Conservation (phyloP, 2,797 vertebrate species). For the Trichosurus vulpecula region DNA sequence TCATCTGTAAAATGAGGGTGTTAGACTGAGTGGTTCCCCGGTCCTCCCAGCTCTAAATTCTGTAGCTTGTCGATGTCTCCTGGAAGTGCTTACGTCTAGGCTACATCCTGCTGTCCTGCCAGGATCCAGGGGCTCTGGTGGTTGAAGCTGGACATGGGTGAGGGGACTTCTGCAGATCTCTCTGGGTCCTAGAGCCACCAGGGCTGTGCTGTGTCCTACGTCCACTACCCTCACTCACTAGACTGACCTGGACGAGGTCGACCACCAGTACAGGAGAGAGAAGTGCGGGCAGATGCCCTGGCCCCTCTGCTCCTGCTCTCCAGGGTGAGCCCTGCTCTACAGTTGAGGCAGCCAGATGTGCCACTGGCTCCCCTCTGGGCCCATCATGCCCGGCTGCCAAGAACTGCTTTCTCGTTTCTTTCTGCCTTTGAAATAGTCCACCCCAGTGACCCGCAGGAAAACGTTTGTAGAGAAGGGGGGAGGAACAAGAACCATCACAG, state of each 20-base stretch:
- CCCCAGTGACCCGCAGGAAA: conserved; percentile 22
- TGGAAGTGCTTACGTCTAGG: not conserved
- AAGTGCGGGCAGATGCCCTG: not conserved
- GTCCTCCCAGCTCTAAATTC: no score
- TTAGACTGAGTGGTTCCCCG: no score
- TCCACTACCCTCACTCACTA: not conserved
- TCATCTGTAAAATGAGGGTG: not conserved
- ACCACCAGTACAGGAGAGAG: not conserved
- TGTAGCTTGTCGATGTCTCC: no score
- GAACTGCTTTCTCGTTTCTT: conserved; percentile 21
- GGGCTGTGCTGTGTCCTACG: not conserved
- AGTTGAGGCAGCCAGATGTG: conserved; percentile 1
- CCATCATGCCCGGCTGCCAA: not conserved
- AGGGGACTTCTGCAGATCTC: not conserved
- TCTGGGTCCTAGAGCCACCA: not conserved
- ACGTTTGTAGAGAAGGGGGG: conserved; percentile 47
- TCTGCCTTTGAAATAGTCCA: conserved; percentile 49
- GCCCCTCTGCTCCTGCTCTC: conserved; percentile 26
- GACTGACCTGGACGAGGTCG: not conserved
- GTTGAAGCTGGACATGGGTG: not conserved
- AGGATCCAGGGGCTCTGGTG: not conserved
- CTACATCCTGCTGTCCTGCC: not conserved
- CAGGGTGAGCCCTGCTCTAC: conserved; percentile 9
- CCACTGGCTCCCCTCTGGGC: not conserved
- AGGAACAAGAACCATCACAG: conserved; percentile 44